These are phyloP conservation scores for Chesias legatella DNA, from an alignment of 2,888 invertebrate species.

Conservation along the genomic window DNA sequence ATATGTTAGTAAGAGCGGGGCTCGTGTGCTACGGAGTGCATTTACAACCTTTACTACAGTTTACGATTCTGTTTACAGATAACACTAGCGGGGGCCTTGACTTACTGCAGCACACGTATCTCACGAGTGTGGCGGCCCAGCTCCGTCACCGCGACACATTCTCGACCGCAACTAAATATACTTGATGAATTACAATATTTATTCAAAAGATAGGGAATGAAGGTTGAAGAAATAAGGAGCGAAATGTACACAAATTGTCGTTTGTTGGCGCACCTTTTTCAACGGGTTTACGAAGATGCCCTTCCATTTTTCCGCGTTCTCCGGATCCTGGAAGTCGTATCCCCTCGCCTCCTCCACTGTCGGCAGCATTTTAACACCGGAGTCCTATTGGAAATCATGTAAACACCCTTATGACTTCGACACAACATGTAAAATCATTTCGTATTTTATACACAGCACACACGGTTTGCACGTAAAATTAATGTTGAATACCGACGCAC, in stretches of 20 bases:
- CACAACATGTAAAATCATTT: slow-evolving; percentile 55
- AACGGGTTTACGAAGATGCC: slow-evolving; percentile 93
- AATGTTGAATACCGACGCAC: not conserved
- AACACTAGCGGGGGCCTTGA: not conserved
- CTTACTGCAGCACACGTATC: not conserved
- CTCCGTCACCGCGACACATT: no score
- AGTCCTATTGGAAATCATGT: slow-evolving; percentile 67
- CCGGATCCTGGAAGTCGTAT: slow-evolving; percentile 93
- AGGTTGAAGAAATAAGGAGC: not conserved
- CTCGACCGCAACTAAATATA: not conserved
- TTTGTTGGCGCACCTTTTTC: slow-evolving; percentile 85
- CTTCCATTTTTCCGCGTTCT: slow-evolving; percentile 95
- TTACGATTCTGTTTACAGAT: not conserved
- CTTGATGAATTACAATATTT: not conserved
- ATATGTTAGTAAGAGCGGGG: no score
- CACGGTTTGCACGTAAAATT: slow-evolving; percentile 36
- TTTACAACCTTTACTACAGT: no score
- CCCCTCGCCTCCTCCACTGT: slow-evolving; percentile 77
- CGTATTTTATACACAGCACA: slow-evolving; percentile 41
- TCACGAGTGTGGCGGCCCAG: no score
- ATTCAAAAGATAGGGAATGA: not conserved
- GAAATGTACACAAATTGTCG: slow-evolving; percentile 9
- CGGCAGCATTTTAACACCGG: slow-evolving; percentile 70
- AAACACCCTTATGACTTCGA: slow-evolving; percentile 64
- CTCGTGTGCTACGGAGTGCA: no score